A percentile compares a stretch with the other conserved stretches of the same genome.
These are phyloP conservation scores for Otolemur crassicaudatus DNA, from an alignment of 2,797 vertebrate species.

Conservation along the genomic window DNA sequence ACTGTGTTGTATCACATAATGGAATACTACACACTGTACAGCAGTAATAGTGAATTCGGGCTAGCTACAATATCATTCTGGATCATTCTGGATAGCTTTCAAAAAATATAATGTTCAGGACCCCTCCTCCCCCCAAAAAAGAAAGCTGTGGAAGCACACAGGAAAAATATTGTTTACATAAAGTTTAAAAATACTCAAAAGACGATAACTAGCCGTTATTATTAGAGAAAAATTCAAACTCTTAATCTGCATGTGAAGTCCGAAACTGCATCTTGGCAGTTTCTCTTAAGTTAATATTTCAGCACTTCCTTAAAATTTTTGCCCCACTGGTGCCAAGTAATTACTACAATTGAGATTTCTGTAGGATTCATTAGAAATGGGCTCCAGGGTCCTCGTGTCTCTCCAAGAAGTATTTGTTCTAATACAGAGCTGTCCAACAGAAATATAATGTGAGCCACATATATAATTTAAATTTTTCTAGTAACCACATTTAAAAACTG, in stretches of 20 bases:
- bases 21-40: accelerated
- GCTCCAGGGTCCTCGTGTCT: neutral
- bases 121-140: neutral
- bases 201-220: neutral
- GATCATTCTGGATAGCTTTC: neutral
- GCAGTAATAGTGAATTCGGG: neutral
- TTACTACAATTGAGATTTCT: neutral
- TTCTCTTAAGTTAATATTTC: neutral
- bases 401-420: neutral
- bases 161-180: neutral
- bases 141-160: neutral
- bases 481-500: conserved; percentile 26
- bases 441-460: neutral
- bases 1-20: accelerated
- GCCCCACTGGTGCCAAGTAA: neutral
- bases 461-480: neutral
- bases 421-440: neutral
- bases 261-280: neutral
- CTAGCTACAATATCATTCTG: neutral
- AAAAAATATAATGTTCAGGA: neutral
- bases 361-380: neutral
- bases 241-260: neutral
- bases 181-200: conserved; percentile 33
- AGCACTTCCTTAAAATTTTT: conserved; percentile 2
- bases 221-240: conserved; percentile 23